Percentiles rank a stretch among this genome's conserved stretches.
Conservation (phyloP, 2,113 vertebrate species). For the Apodemus speciosus region DNA sequence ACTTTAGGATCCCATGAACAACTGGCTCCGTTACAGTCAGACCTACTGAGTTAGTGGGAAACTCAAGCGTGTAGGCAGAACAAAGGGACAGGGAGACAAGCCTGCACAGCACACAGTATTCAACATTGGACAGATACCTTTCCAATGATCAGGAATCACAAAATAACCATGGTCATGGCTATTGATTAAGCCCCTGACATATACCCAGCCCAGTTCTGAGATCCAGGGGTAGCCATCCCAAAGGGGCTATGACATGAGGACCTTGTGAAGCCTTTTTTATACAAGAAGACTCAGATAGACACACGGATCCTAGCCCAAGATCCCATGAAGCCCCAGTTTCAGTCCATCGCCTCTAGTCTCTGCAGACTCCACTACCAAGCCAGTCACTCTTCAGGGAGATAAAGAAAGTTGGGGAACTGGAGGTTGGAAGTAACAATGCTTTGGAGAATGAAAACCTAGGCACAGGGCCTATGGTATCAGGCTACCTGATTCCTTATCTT, state of each 20-base stretch:
- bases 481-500: background rate
- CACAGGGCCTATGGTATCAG: background rate
- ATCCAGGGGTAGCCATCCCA: background rate
- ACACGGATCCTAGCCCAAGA: background rate
- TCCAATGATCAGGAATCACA: slow-evolving; percentile 31
- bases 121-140: background rate
- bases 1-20: slow-evolving; percentile 67
- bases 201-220: background rate
- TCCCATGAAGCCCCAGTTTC: background rate
- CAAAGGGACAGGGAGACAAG: background rate
- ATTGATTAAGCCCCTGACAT: background rate
- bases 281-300: background rate
- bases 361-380: fast-evolving
- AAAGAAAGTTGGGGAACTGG: background rate
- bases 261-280: too few species aligned
- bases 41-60: slow-evolving; percentile 55
- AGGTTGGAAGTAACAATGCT: background rate
- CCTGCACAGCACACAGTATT: background rate
- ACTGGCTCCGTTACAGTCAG: slow-evolving; percentile 33
- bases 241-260: too few species aligned
- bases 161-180: background rate
- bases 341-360: background rate
- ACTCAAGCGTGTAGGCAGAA: background rate
- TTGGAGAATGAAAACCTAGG: background rate
- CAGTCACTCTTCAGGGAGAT: background rate